These are phyloP conservation scores for Paradoxurus hermaphroditus DNA, from an alignment of 2,113 vertebrate species.

Conservation along the genomic window DNA sequence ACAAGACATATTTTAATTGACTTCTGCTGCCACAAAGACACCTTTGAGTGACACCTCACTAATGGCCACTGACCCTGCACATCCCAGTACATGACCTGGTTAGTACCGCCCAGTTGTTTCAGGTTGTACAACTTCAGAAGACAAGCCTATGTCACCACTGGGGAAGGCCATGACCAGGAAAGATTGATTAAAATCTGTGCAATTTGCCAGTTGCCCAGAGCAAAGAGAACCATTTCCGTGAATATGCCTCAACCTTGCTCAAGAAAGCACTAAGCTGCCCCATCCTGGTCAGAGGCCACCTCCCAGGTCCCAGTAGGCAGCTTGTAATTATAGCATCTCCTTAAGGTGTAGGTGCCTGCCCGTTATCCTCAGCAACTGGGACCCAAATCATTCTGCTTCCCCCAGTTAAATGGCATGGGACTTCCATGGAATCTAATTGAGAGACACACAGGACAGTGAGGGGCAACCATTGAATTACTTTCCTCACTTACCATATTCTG, in stretches of 20 bases:
- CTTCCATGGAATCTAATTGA: background rate
- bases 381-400: background rate
- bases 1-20: slow-evolving; percentile 59
- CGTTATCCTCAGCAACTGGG: background rate
- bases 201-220: background rate
- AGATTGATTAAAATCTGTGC: background rate
- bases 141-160: background rate
- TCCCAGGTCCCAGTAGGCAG: background rate
- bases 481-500: background rate
- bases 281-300: background rate
- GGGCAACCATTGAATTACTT: background rate
- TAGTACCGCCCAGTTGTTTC: background rate
- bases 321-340: background rate
- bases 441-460: background rate
- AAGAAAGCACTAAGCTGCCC: background rate
- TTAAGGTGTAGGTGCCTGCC: background rate
- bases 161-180: background rate
- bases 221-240: background rate
- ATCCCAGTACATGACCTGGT: background rate
- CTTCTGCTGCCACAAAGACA: slow-evolving; percentile 49
- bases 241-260: background rate
- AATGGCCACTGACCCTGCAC: slow-evolving; percentile 16
- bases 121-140: background rate
- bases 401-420: background rate
- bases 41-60: slow-evolving; percentile 45